These are phyloP conservation scores for Ceratosolen fusciceps DNA, from an alignment of 1,140 invertebrate species.

Conservation along the genomic window DNA sequence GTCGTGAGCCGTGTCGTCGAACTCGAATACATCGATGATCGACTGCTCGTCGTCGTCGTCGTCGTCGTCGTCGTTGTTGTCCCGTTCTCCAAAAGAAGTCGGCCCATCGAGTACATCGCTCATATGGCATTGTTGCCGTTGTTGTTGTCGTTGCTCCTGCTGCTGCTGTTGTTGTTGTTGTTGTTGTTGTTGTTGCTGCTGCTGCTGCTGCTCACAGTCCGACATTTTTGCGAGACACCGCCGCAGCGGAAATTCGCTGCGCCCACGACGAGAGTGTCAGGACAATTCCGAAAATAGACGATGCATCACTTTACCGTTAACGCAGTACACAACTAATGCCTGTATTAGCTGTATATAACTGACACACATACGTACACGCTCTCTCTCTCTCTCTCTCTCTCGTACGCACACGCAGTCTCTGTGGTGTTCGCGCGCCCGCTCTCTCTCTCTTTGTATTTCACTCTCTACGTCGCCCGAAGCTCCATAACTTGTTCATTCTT, in stretches of 20 bases:
- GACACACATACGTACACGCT: background rate
- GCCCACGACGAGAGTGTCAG: background rate
- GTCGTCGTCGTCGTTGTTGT: constrained; percentile 44
- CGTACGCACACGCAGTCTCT: too few relatives aligned
- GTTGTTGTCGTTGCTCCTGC: background rate
- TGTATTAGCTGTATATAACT: background rate
- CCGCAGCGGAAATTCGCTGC: background rate
- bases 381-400: background rate
- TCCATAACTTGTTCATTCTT: background rate
- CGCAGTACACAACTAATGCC: background rate
- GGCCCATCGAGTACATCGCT: background rate
- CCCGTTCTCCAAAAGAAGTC: constrained; percentile 1
- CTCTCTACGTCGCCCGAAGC: background rate
- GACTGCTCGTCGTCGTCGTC: constrained; percentile 46
- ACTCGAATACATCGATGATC: constrained; percentile 49
- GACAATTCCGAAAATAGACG: constrained; percentile 36
- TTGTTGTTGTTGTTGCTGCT: background rate
- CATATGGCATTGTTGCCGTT: background rate
- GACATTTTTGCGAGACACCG: constrained; percentile 10
- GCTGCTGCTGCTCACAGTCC: background rate
- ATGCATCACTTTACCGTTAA: constrained; percentile 46
- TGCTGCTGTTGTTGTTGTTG: too few relatives aligned
- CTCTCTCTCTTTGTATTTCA: too few relatives aligned
- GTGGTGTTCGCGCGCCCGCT: background rate
- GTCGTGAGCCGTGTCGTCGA: constrained; percentile 41